phyloP scores from a whole-genome alignment of 2,113 vertebrate species.

The Tringa solitaria region DNA sequence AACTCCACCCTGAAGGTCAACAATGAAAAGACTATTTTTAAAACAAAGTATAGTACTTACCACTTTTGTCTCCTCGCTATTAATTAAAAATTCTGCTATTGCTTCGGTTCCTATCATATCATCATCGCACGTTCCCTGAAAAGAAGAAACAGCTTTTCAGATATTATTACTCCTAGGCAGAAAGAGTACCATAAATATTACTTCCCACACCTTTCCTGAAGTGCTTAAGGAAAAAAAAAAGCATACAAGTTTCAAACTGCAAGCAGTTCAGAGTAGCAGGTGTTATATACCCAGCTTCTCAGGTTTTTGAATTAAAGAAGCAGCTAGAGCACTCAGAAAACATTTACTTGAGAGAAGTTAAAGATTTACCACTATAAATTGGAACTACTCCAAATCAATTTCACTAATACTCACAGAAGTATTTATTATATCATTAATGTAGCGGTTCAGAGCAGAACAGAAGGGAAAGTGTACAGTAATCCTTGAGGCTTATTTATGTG shows the following conservation, averaged over 20 bases:
- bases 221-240: not conserved
- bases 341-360: not conserved
- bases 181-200: not conserved
- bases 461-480: not conserved
- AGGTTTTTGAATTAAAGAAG: not conserved
- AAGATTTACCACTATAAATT: not conserved
- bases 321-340: not conserved
- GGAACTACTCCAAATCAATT: not conserved
- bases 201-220: not conserved
- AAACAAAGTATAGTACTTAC: constrained; percentile 64
- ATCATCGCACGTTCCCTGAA: constrained; percentile 71
- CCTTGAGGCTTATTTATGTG: not conserved
- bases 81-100: constrained; percentile 88
- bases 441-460: not conserved
- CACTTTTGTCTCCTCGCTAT: constrained; percentile 91
- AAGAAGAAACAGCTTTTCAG: constrained; percentile 32
- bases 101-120: constrained; percentile 87
- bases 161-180: not conserved
- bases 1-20: not conserved
- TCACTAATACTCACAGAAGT: not conserved
- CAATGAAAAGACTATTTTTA: not conserved
- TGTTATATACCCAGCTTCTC: not conserved
- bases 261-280: not conserved
- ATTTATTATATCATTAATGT: not conserved
- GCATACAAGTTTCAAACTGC: not conserved